A percentile compares a stretch with the other conserved stretches of the same genome.
phyloP scores from a whole-genome alignment of 1,140 invertebrate species.

The Heterodera carotae region DNA sequence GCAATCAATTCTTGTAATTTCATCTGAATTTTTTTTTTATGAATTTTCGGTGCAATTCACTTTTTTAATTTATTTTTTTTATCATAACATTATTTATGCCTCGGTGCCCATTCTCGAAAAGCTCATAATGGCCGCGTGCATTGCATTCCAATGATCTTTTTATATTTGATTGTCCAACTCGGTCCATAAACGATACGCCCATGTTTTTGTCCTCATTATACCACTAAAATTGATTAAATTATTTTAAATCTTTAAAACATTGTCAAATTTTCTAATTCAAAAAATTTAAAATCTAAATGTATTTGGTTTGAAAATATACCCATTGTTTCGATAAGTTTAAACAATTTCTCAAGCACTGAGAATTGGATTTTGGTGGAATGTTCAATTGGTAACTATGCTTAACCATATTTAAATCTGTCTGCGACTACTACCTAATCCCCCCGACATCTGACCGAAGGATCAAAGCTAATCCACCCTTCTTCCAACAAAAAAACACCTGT shows the following conservation, averaged over 20 bases:
- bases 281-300: too few relatives aligned
- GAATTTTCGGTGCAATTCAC: too few relatives aligned
- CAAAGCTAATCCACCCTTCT: background rate
- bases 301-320: too few relatives aligned
- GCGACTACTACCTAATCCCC: too few relatives aligned
- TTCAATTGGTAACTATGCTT: background rate
- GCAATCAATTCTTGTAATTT: background rate
- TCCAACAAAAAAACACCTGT: background rate
- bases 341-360: too few relatives aligned
- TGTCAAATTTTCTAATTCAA: too few relatives aligned
- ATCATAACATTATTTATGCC: background rate
- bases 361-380: background rate
- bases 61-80: background rate
- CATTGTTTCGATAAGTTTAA: too few relatives aligned
- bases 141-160: background rate
- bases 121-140: background rate
- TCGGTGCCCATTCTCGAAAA: background rate
- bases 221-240: background rate
- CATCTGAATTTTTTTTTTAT: background rate
- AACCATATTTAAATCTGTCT: background rate
- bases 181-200: background rate
- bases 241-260: background rate
- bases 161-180: background rate
- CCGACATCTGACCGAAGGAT: too few relatives aligned
- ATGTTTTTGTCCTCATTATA: background rate